Evolutionary conservation across 2,113 vertebrate species (phyloP).

Genomic region (Petrocephalus zakoni): DNA sequence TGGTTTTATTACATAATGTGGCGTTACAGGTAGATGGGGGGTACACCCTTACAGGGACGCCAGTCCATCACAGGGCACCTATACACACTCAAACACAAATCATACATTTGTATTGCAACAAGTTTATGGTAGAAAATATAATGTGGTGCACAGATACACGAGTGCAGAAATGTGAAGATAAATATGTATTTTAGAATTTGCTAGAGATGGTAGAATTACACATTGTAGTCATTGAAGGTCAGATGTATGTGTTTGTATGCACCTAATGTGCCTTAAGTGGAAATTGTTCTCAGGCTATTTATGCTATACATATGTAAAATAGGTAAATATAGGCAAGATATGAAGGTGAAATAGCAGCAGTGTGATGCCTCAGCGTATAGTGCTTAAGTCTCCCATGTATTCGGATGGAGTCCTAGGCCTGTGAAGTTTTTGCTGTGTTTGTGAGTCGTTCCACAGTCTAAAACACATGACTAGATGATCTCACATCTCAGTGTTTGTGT

Average conservation of each 20-base stretch:
- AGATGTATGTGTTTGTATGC: neutral
- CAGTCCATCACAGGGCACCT: neutral
- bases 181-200: neutral
- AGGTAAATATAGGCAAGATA: neutral
- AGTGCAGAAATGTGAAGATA: neutral
- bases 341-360: neutral
- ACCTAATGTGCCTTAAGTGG: neutral
- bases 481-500: neutral
- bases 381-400: neutral
- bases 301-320: neutral
- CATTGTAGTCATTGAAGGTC: neutral
- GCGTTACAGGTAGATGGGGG: neutral
- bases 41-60: neutral
- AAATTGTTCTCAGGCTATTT: neutral
- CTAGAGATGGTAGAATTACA: neutral
- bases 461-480: neutral
- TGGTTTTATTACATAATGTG: too few species aligned
- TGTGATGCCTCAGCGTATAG: neutral
- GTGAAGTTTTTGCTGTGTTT: neutral
- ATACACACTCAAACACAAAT: neutral
- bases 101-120: neutral
- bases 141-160: neutral
- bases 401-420: neutral
- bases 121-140: neutral
- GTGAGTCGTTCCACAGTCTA: neutral